Evolutionary conservation across 2,888 invertebrate genomes (phyloP), one percentile per base, ranked within the genome.

Genomic region (Yponomeuta evonymella): DNA sequence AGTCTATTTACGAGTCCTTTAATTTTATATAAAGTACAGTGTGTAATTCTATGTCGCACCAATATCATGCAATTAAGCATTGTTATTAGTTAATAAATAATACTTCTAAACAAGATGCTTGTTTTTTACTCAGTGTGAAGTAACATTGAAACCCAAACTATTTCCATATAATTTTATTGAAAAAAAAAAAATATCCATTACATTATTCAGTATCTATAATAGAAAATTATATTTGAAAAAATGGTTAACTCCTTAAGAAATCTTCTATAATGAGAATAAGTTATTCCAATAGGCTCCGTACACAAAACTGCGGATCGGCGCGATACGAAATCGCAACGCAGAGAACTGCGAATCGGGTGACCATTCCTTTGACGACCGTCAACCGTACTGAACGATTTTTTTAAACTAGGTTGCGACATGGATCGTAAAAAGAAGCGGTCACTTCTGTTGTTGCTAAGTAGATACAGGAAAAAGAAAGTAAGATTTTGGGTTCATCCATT

Each of bases 101-200:
- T 15, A 58, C 15, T 58, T 58, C 4, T 23, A 10, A 43, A 58
- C 15, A 58, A 58, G 3, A 58, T 15, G 12, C 1, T 58, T 58
- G 15, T 58, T 58, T 58, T 58, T 12, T 58, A 43, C 1, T 33
- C 5, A 8, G 0, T 8, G 5, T 43, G 43, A 8, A 43, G 6
- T 43, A 6, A 43, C 5, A 43, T 43, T 8, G 8, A 43, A 43
- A 43, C 43, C 43, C 43, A 43, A 43, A 43, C 36, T 36, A 36
- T 29, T 65, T 65, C 33, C 65, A 9, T 12, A 65, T 65, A 65
- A 65, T 65, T 65, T 29, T 65, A 65, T 65, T 65, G 65, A n/a
- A 33, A 33, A 1, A 33, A 65, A 65, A 65, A 65, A 30, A 65
- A 65, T 58, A 33, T 65, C 65, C 65, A 30, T 65, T 29, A 65